A percentile compares a stretch with the other conserved stretches of the same genome.
phyloP scores from a whole-genome alignment of 1,140 invertebrate species.

The Drosophila repleta region DNA sequence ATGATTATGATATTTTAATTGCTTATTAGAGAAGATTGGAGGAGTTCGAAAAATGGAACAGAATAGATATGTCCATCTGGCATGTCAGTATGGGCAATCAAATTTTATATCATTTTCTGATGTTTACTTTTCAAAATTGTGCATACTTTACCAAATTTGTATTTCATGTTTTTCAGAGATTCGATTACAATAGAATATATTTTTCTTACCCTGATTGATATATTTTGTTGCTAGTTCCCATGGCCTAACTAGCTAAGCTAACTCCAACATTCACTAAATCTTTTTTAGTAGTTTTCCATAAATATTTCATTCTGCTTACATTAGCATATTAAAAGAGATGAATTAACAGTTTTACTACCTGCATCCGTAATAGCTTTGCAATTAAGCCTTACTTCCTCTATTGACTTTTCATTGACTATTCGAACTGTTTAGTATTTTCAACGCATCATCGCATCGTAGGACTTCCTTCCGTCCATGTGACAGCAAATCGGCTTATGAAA shows the following conservation, averaged over 20 bases:
- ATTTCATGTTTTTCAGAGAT: too few relatives aligned
- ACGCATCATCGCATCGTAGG: slow-evolving; percentile 58
- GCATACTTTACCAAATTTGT: too few relatives aligned
- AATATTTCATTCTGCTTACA: slow-evolving; percentile 5
- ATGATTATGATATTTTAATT: slow-evolving; percentile 46
- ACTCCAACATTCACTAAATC: neutral
- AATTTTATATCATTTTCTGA: too few relatives aligned
- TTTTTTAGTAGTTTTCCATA: neutral
- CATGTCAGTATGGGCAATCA: too few relatives aligned
- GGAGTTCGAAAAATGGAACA: too few relatives aligned
- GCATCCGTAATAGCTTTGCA: slow-evolving; percentile 14
- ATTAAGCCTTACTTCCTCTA: slow-evolving; percentile 50
- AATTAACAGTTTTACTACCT: slow-evolving; percentile 40
- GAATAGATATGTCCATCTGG: too few relatives aligned
- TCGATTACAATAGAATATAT: too few relatives aligned
- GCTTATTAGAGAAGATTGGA: too few relatives aligned
- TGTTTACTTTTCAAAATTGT: too few relatives aligned
- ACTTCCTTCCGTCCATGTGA: slow-evolving; percentile 69
- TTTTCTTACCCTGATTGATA: too few relatives aligned
- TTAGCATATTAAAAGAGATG: slow-evolving; percentile 66
- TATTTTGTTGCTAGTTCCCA: too few relatives aligned
- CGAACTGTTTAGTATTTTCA: slow-evolving; percentile 59
- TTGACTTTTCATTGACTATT: neutral
- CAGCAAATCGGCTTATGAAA: slow-evolving; percentile 68
- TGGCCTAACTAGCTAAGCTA: too few relatives aligned